Evolutionary conservation across 2,888 invertebrate genomes (phyloP), one percentile per base, ranked within the genome.

Genomic region (Morpho helenor): DNA sequence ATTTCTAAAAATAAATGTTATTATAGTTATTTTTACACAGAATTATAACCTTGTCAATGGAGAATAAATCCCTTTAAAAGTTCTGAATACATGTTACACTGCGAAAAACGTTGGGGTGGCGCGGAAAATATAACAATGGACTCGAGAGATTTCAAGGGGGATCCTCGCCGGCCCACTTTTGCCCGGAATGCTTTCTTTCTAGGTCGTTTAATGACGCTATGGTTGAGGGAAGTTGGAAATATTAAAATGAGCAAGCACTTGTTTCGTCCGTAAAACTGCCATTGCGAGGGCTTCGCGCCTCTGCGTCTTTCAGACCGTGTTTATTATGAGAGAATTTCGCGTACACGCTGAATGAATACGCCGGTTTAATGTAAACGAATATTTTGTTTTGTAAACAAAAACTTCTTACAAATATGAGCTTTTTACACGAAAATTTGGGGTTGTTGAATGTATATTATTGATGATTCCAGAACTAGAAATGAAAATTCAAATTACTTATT

Each of bases 201-300:
- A 61, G 75, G 73, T 74, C 77, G 75, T 82, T 77, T 87, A 89
- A 87, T 87, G 88, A 87, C 83, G 79, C 76, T 72, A 72, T 70
- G 73, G 71, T 77, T 70, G 77, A 75, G 75, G 73, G 79, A 87
- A 84, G 76, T 85, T 83, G 84, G 80, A 80, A 86, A 85, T 88
- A 89, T 89, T 89, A 90, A 89, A 90, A 89, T 87, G 88, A 87
- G 84, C 85, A 79, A 85, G 86, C 83, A 85, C 87, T 88, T 86
- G 86, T 84, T 84, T 81, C 84, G 77, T 74, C 70, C 77, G 81
- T 80, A 79, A 87, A 86, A 79, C 82, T 80, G 76, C 80, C 71
- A 80, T 81, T 77, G 80, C 81, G 83, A 79, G 79, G 75, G 80
- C 79, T 79, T 84, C 74, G 74, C 83, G 82, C 80, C 82, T 82